Percentiles rank a stretch among this genome's conserved stretches.
Conservation (phyloP, 2,888 invertebrate species). For the Mythimna pallens region DNA sequence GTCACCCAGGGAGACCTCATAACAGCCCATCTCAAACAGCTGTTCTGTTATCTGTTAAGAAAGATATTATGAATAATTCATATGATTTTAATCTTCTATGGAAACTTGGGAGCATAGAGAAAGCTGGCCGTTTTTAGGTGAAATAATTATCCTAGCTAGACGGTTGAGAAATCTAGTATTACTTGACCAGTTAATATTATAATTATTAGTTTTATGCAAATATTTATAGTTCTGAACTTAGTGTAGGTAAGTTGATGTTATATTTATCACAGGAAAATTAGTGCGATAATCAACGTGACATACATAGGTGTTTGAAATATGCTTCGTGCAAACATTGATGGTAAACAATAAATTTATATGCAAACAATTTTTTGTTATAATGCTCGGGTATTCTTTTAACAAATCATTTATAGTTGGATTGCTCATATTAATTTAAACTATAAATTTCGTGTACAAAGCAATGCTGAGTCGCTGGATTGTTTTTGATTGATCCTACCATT, state of each 20-base stretch:
- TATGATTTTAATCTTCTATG: background rate
- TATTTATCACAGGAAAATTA: constrained; percentile 32
- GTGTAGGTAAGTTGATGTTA: background rate
- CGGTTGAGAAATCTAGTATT: background rate
- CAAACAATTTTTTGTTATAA: background rate
- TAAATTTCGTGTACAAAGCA: background rate
- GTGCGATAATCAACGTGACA: constrained; percentile 13
- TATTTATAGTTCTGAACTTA: background rate
- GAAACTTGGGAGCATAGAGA: background rate
- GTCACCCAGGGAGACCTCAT: constrained; percentile 98
- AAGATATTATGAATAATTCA: constrained; percentile 11
- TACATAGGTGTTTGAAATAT: background rate
- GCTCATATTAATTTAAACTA: background rate
- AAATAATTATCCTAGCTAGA: background rate
- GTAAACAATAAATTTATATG: background rate
- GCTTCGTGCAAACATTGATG: background rate
- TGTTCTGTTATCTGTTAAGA: constrained; percentile 89
- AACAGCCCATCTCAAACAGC: constrained; percentile 96
- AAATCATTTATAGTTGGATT: background rate
- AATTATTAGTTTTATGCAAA: constrained; percentile 2
- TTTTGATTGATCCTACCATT: background rate
- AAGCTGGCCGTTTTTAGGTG: background rate
- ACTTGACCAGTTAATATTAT: background rate
- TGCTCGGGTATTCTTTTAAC: background rate
- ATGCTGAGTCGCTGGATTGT: background rate